Percentiles rank a stretch among this genome's conserved stretches.
phyloP scores from a whole-genome alignment of 2,797 vertebrate genomes.

The Crocodylus rhombifer region DNA sequence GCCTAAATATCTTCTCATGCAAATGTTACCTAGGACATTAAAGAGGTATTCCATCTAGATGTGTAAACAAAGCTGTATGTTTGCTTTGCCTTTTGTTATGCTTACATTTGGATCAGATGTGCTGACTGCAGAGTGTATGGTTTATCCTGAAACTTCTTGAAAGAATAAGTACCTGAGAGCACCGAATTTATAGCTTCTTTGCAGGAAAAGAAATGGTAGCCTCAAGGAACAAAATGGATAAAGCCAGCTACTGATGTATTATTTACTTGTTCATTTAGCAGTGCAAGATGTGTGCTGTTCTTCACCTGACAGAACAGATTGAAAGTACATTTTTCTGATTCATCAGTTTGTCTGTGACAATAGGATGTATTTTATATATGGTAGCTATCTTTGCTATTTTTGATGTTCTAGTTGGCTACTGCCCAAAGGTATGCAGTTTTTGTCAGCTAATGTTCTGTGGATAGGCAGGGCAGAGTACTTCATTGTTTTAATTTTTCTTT shows the following conservation, averaged over 20 bases:
- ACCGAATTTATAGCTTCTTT: neutral
- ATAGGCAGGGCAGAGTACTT: neutral
- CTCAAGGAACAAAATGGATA: neutral
- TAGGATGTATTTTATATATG: neutral
- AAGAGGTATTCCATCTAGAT: rapidly evolving
- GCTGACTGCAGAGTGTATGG: neutral
- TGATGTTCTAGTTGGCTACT: neutral
- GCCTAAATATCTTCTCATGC: neutral
- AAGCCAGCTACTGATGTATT: neutral
- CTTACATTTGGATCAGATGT: neutral
- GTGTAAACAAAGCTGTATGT: neutral
- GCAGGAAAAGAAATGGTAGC: neutral
- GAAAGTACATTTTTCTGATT: neutral
- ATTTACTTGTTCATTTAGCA: neutral
- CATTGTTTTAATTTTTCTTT: neutral
- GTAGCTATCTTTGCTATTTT: neutral
- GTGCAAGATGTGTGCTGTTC: neutral
- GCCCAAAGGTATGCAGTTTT: rapidly evolving
- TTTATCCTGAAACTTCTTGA: too few species aligned
- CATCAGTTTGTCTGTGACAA: neutral
- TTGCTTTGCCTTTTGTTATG: neutral
- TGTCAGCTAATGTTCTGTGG: neutral
- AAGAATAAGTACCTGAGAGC: too few species aligned
- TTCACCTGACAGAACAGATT: neutral
- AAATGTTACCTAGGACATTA: neutral